Evolutionary conservation across 2,113 vertebrate species (phyloP), one percentile per base, ranked within the genome.

Genomic region (Trematomus loennbergii): DNA sequence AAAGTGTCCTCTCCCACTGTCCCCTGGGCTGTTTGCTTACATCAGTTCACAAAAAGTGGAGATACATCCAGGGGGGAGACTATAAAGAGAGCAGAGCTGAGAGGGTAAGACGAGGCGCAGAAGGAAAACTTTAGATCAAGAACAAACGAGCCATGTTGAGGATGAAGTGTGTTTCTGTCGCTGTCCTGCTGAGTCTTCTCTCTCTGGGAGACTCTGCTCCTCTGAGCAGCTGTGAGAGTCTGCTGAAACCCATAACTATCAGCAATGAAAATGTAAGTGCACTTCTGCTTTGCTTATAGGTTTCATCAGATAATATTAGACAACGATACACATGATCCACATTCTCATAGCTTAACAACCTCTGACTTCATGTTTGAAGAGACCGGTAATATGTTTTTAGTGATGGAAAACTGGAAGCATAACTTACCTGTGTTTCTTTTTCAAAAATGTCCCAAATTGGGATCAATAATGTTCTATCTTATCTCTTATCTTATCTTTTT

Each of bases 201-300:
- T 86, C 86, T 2, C 9, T 59, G 82, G 85, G 86, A 71, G 12
- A 1, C 6, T 58, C 73, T 2, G 89, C 82, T 71, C 86, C 90
- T 53, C 12, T 83, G 43, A 76, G 18, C 58, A 9, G 29, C 80
- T 94, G 92, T 72, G 88, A 91, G 3, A 18, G 12, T 62, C 62
- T 91, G 77, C 0, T 90, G 0, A 89, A 83, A 74, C 91, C 89
- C 8, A 81, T 90, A 60, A 18, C 70, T 9, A 6, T 90, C 82
- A 83, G 67, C 70, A 77, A n/a, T 1, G 78, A 87, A 48, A 62
- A 88, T 1, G 92, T 93, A 84, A 87, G 93, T 89, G 12, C 8
- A 50, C 6, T 1, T 25, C 29, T 71, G 25, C 48, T 40, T 40
- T 40, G 6, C 36, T 40, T 8, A 1, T 8, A 40, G 36, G 36